Percentiles rank a stretch among this genome's conserved stretches.
Conservation (phyloP, 2,113 vertebrate genomes). For the Tychaedon coryphoeus region DNA sequence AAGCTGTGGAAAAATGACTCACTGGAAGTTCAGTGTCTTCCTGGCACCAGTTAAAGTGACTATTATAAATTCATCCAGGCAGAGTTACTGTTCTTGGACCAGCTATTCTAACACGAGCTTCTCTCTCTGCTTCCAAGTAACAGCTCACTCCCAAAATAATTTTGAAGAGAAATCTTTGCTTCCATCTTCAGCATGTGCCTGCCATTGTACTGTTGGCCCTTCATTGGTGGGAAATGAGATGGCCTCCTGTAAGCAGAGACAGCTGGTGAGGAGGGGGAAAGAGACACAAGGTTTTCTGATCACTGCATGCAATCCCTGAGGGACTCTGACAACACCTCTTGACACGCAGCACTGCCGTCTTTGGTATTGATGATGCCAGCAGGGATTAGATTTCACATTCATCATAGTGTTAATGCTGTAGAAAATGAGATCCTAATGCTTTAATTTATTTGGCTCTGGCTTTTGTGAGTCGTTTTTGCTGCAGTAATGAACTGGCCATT, state of each 20-base stretch:
- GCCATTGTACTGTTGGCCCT: neutral
- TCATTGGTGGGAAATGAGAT: neutral
- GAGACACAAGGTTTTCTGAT: neutral
- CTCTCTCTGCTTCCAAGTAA: neutral
- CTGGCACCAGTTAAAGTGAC: neutral
- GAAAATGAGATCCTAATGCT: slow-evolving; percentile 3
- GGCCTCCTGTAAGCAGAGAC: neutral
- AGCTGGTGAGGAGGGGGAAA: neutral
- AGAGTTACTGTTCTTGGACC: neutral
- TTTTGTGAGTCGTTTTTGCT: neutral
- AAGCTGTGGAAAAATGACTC: neutral
- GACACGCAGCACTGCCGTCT: neutral
- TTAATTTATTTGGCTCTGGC: slow-evolving; percentile 11
- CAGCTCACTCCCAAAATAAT: neutral
- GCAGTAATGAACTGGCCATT: neutral
- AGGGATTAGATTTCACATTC: slow-evolving; percentile 5
- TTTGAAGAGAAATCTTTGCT: neutral
- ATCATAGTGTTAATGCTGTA: neutral
- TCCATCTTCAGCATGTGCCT: neutral
- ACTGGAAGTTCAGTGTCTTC: neutral
- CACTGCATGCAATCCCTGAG: neutral
- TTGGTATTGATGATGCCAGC: neutral
- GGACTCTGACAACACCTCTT: neutral
- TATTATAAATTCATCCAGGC: neutral
- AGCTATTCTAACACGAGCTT: neutral